These are phyloP conservation scores for Melinopterus prodromus DNA, from an alignment of 2,888 invertebrate species.

Conservation along the genomic window DNA sequence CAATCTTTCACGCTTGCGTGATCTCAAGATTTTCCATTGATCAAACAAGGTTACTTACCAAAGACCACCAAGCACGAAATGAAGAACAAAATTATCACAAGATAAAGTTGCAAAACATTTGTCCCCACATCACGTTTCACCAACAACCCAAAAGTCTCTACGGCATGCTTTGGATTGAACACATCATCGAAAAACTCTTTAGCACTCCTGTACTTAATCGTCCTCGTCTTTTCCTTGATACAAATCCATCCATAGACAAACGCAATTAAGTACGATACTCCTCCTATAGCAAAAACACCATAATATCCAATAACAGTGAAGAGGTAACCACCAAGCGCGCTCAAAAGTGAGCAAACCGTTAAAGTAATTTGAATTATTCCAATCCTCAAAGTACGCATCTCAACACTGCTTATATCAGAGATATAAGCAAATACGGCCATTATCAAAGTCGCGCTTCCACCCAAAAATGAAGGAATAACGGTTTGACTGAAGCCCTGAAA, in stretches of 20 bases:
- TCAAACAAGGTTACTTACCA: constrained; percentile 28
- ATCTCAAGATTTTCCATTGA: not conserved
- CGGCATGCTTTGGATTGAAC: constrained; percentile 53
- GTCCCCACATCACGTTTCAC: constrained; percentile 50
- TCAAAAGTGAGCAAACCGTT: constrained; percentile 38
- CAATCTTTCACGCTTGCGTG: not conserved
- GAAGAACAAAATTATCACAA: constrained; percentile 47
- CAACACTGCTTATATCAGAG: constrained; percentile 62
- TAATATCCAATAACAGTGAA: constrained; percentile 53
- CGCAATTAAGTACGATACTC: constrained; percentile 49
- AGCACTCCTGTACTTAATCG: constrained; percentile 37
- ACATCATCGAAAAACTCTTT: constrained; percentile 50
- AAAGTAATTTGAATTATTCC: constrained; percentile 63
- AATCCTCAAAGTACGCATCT: constrained; percentile 68
- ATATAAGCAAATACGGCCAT: constrained; percentile 59
- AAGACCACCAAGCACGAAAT: constrained; percentile 30
- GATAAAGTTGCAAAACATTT: constrained; percentile 48
- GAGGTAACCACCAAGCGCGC: constrained; percentile 52
- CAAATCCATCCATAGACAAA: constrained; percentile 54
- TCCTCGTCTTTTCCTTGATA: constrained; percentile 50
- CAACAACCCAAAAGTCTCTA: constrained; percentile 54
- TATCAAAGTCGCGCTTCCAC: constrained; percentile 63
- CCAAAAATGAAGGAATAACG: constrained; percentile 66
- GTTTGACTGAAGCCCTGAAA: constrained; percentile 65
- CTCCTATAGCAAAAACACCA: constrained; percentile 51